Base-by-base conservation (phyloP, 2,113 vertebrate species). In the Verasper variegatus region DNA sequence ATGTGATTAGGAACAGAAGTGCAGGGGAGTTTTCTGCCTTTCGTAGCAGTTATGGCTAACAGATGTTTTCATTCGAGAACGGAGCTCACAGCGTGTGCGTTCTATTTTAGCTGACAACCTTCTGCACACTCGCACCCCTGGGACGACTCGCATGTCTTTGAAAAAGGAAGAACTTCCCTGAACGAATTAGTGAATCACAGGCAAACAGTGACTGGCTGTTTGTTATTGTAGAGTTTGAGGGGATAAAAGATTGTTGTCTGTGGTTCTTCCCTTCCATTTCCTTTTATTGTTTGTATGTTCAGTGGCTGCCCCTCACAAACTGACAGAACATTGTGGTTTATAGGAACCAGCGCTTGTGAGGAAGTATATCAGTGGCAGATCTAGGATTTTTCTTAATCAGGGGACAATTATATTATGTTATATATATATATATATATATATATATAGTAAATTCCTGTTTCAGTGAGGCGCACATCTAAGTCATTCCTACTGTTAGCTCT, bases 71-170 rank as follows among this genome's bases (percentile, higher is more conserved):
- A 78, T 83, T 23, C 40, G 76, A 87, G 78, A 74, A 62, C 5
- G 13, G 11, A 6, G 49, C 69, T 82, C 85, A 35, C 72, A 85
- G 84, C 80, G 37, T 52, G 80, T 1, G 54, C 40, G 51, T 88
- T 89, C 75, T 90, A 86, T 88, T 92, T 90, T 82, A 83, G 71
- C 68, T 27, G 40, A 68, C 57, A 55, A 2, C 54, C 27, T 18
- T 60, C 49, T 57, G 40, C 7, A n/a, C 51, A n/a, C 51, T 15
- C 23, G 35, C 70, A 51, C 24, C 76, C 68, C 62, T 5, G 62
- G 17, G 35, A 26, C 27, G 60, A 49, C 57, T 35, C 20, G 12
- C 40, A 42, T 31, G 40, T 57, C 68, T 68, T 68, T 65, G 45
- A 35, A 49, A 49, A 58, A 61, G 5, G 18, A n/a, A 52, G 8